Base-by-base conservation (phyloP, 2,888 invertebrate genomes). In the Polyploca ridens region DNA sequence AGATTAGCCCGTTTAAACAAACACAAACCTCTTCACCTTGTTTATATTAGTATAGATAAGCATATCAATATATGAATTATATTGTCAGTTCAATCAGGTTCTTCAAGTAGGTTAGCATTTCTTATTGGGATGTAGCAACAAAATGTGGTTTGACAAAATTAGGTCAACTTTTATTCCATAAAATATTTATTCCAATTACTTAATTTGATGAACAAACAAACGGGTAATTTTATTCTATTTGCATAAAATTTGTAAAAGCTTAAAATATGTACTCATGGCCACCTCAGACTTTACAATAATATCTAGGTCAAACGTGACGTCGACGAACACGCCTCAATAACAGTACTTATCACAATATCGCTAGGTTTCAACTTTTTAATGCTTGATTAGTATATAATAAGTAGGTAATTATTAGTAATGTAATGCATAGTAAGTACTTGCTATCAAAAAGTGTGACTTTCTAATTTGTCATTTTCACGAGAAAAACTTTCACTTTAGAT, bases 221-320 rank as follows among this genome's bases (percentile, higher is more conserved):
- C 10, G 3, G 54, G 16, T 19, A 54, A 54, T 54, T 10, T 54
- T 19, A 54, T n/a, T n/a, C n/a, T n/a, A n/a, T n/a, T n/a, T 54
- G 54, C 54, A 54, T 19, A 19, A 19, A 19, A n/a, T n/a, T n/a
- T n/a, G 54, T 54, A 54, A 54, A 54, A 54, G 54, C 54, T 19
- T 54, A 1, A 54, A 54, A 54, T 54, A 54, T 54, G 16, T 19
- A 10, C 19, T 54, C 54, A 54, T 10, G 54, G 54, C 54, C 54
- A 10, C 19, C 6, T 7, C 49, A 14, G 14, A 14, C 6, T 44
- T 14, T 10, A 54, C 54, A 54, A 54, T 54, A n/a, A 16, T 3
- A 54, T 54, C 3, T 54, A 54, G 54, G 54, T 54, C 54, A 54
- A 54, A 19, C 54, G 54, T 54, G 3, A 54, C 54, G 54, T 19